Conservation (phyloP, 2,113 vertebrate species). For the Ariopsis seemanni region DNA sequence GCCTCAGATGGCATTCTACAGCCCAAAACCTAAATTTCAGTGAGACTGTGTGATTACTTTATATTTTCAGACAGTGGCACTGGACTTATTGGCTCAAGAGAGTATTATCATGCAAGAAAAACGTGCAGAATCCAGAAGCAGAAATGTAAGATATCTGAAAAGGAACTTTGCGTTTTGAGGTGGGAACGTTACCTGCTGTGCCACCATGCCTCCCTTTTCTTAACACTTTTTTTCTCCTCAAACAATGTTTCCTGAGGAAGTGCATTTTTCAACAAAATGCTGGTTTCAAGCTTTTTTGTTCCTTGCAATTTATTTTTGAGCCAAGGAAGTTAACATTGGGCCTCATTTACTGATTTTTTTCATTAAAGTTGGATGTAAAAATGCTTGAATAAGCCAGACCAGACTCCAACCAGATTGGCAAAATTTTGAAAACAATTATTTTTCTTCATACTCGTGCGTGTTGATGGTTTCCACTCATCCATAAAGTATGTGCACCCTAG, state of each 20-base stretch:
- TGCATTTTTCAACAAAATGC: neutral
- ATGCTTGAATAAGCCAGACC: neutral
- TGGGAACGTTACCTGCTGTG: neutral
- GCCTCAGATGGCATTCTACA: neutral
- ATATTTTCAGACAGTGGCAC: neutral
- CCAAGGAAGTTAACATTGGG: neutral
- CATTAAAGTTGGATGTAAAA: neutral
- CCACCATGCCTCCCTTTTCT: neutral
- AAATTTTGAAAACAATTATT: neutral
- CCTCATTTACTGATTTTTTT: neutral
- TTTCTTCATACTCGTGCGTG: neutral
- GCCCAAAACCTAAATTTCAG: neutral
- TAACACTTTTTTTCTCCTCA: neutral
- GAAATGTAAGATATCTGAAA: neutral
- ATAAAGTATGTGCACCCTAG: neutral
- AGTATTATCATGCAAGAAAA: neutral
- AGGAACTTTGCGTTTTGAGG: neutral
- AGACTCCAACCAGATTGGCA: neutral
- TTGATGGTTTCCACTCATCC: neutral
- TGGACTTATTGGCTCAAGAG: too few relatives aligned
- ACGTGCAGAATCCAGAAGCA: neutral
- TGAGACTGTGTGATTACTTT: neutral
- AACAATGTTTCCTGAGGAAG: neutral
- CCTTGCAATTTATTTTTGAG: neutral
- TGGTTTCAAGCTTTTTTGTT: neutral